Conservation (phyloP, 2,797 vertebrate genomes). For the Ptychadena robeensis region DNA sequence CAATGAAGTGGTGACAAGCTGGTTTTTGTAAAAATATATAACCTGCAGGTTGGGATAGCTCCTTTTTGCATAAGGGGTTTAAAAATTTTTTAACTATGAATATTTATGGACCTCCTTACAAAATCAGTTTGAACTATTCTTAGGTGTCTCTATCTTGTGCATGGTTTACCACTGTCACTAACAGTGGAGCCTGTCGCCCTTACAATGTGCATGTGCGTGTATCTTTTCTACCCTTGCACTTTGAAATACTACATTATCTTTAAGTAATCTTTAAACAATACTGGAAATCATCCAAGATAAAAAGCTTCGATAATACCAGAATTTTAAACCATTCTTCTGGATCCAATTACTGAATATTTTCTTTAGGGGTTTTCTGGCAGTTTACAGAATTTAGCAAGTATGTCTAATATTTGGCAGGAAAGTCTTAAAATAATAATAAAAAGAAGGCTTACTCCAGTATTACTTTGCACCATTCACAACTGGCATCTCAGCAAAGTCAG, state of each 20-base stretch:
- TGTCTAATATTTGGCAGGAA: slow-evolving; percentile 48
- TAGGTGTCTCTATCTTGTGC: no score
- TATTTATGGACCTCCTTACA: no score
- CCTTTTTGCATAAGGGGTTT: no score
- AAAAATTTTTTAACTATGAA: no score
- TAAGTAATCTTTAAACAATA: slow-evolving; percentile 56
- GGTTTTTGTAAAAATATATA: no score
- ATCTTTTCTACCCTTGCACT: background rate
- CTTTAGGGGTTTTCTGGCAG: slow-evolving; percentile 53
- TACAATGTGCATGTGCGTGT: no score
- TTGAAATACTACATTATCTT: slow-evolving; percentile 23
- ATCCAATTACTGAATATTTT: slow-evolving; percentile 57
- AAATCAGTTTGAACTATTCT: no score
- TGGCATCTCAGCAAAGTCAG: slow-evolving; percentile 42
- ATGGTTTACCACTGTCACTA: no score
- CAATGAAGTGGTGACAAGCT: no score
- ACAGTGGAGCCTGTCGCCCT: no score
- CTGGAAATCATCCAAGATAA: slow-evolving; percentile 42
- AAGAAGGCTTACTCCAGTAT: slow-evolving; percentile 38
- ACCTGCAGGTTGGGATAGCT: no score
- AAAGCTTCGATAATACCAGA: slow-evolving; percentile 45
- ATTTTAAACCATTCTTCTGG: slow-evolving; percentile 52
- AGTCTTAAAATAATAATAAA: slow-evolving; percentile 36
- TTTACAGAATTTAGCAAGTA: slow-evolving; percentile 44
- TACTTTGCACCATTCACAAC: slow-evolving; percentile 42